Conservation (phyloP, 2,888 invertebrate genomes). For the Nephrotoma flavescens region DNA sequence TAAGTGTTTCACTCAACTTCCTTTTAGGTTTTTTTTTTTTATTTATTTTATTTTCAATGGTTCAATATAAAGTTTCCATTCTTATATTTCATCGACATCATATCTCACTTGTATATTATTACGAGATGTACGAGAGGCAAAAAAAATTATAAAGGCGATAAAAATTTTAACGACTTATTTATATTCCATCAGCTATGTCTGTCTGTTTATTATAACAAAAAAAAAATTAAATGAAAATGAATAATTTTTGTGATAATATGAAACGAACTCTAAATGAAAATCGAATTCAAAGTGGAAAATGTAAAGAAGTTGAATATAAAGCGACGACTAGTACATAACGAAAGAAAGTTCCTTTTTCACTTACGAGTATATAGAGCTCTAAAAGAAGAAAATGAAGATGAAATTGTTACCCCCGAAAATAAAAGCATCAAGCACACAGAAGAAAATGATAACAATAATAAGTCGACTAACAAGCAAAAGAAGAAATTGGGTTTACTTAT, state of each 20-base stretch:
- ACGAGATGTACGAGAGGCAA: background rate
- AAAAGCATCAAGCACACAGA: background rate
- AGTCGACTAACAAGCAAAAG: background rate
- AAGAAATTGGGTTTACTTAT: background rate
- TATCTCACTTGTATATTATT: background rate
- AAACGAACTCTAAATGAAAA: background rate
- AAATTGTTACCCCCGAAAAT: background rate
- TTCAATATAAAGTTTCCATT: background rate
- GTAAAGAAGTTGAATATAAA: background rate
- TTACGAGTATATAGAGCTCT: background rate
- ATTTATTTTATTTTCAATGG: background rate
- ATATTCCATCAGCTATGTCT: conserved; percentile 4
- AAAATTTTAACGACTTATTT: conserved; percentile 5
- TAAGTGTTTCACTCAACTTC: background rate
- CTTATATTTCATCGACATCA: background rate
- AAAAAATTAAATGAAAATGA: background rate
- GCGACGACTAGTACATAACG: background rate
- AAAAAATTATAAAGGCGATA: conserved; percentile 2
- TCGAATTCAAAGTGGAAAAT: background rate
- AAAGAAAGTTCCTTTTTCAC: background rate
- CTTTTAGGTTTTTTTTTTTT: background rate
- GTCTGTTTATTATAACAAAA: conserved; percentile 1
- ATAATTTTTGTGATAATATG: background rate
- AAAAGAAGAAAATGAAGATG: background rate
- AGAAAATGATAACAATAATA: background rate